These are phyloP conservation scores for Melanostigma gelatinosum DNA, from an alignment of 2,113 vertebrate species.

Conservation along the genomic window DNA sequence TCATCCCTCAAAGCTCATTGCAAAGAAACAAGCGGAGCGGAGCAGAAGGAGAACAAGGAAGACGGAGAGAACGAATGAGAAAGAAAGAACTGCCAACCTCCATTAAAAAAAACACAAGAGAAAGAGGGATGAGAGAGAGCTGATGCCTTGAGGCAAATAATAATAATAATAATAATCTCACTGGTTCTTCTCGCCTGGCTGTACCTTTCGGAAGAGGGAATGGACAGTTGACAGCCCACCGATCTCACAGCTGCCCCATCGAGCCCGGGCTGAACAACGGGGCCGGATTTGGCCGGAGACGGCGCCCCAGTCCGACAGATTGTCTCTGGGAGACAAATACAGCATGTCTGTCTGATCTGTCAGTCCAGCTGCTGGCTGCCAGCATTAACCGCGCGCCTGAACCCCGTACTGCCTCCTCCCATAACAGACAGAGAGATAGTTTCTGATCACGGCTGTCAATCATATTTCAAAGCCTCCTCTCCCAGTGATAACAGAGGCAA, in stretches of 20 bases:
- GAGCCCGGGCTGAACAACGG: conserved; percentile 33
- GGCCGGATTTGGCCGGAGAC: conserved; percentile 44
- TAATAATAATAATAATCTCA: background rate
- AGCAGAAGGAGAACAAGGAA: conserved; percentile 31
- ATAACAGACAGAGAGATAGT: conserved; percentile 32
- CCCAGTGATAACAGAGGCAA: conserved; percentile 21
- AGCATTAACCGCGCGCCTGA: conserved; percentile 14
- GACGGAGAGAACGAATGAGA: conserved; percentile 3
- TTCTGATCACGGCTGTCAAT: conserved; percentile 59
- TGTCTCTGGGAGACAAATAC: conserved; percentile 59
- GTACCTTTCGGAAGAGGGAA: conserved; percentile 38
- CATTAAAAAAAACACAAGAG: conserved; percentile 57
- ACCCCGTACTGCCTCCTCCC: conserved; percentile 17
- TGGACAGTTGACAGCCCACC: conserved; percentile 52
- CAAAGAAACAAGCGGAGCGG: conserved; percentile 39
- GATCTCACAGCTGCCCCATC: conserved; percentile 46
- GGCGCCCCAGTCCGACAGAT: conserved; percentile 28
- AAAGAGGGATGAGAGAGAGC: conserved; percentile 17
- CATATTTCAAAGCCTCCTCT: conserved; percentile 53
- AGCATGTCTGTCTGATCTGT: conserved; percentile 48
- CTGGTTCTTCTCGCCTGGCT: conserved; percentile 20
- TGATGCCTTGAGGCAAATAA: conserved; percentile 26
- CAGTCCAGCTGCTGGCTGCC: conserved; percentile 48
- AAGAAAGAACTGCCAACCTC: conserved; percentile 15
- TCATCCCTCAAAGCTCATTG: conserved; percentile 54